Base-by-base conservation (phyloP, 2,888 invertebrate species). In the Anagyrus pseudococci region DNA sequence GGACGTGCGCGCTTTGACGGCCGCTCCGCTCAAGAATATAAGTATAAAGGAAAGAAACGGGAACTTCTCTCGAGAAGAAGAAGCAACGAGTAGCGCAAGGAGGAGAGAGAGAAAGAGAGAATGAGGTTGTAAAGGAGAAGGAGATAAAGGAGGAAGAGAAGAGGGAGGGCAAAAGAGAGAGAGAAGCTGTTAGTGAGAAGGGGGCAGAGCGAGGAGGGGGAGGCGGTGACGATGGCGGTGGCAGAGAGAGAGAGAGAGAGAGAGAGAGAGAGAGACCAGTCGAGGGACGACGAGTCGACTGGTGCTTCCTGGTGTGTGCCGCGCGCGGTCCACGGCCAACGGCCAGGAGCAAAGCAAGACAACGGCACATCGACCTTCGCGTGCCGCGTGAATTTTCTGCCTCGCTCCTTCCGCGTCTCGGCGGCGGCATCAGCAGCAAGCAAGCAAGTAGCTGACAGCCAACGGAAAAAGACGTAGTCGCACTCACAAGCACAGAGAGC, bases 361-460 rank as follows among this genome's bases (percentile, higher is more conserved):
- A 72, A 73, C 71, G 73, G 76, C 74, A 73, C 72, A 71, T 71
- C 75, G 75, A 73, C 75, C 75, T 75, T 78, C 76, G 75, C 75
- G 72, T 76, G 75, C 72, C 72, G 23, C 46, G 48, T 25, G 41
- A 48, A 57, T 62, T 57, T 58, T 48, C 52, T 43, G 41, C 20
- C 46, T 75, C 68, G 69, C 67, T 70, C 70, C 66, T 70, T 66
- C 69, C 64, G 40, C 23, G 15, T 43, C 19, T 23, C 15, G 10
- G 22, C 46, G 48, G 29, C 15, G 20, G 19, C 19, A 15, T 6
- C 6, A 26, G 10, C 44, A 6, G 19, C 10, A 23, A n/a, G 10
- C 10, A 29, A 4, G 4, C 29, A 7, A 4, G 29, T 29, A 29
- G 4, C 29, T 29, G 10, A 4, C 4, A 29, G 10, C 29, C 10